These are phyloP conservation scores for Priocnemis perturbator DNA, from an alignment of 2,888 invertebrate genomes.

Conservation along the genomic window DNA sequence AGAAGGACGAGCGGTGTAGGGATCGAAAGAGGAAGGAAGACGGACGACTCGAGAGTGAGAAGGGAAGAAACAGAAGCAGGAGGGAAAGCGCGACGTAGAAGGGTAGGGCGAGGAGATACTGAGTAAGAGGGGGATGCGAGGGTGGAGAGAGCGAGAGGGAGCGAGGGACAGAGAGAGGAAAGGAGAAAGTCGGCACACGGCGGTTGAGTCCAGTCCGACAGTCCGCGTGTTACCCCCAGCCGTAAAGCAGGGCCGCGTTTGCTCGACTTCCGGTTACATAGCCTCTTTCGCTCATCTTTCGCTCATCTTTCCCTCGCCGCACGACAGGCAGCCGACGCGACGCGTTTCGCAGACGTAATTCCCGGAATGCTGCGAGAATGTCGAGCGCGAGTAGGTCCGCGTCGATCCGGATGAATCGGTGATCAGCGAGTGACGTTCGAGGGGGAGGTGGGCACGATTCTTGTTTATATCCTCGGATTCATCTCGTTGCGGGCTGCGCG, in stretches of 20 bases:
- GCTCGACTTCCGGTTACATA: conserved; percentile 44
- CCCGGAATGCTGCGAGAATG: not conserved
- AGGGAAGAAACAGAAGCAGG: conserved; percentile 16
- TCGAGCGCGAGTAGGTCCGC: no score
- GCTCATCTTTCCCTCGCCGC: not conserved
- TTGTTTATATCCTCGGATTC: no score
- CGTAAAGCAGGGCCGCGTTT: conserved; percentile 53
- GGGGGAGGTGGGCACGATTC: no score
- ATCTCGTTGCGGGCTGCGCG: no score
- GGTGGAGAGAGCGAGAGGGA: conserved; percentile 11
- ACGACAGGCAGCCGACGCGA: no score
- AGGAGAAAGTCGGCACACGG: conserved; percentile 52
- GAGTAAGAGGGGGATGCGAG: not conserved
- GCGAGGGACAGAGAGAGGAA: conserved; percentile 20
- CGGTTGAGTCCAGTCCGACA: conserved; percentile 60
- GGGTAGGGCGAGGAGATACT: conserved; percentile 1
- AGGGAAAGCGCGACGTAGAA: no score
- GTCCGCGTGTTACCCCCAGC: conserved; percentile 67
- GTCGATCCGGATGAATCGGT: no score
- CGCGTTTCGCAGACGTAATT: not conserved
- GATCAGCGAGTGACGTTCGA: no score
- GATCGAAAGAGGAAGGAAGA: not conserved
- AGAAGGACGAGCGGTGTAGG: not conserved
- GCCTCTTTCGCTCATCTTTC: not conserved
- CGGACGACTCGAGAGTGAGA: conserved; percentile 16